Percentiles rank a stretch among this genome's conserved stretches.
These are phyloP conservation scores for Catharus ustulatus DNA, from an alignment of 2,797 vertebrate species.

Conservation along the genomic window DNA sequence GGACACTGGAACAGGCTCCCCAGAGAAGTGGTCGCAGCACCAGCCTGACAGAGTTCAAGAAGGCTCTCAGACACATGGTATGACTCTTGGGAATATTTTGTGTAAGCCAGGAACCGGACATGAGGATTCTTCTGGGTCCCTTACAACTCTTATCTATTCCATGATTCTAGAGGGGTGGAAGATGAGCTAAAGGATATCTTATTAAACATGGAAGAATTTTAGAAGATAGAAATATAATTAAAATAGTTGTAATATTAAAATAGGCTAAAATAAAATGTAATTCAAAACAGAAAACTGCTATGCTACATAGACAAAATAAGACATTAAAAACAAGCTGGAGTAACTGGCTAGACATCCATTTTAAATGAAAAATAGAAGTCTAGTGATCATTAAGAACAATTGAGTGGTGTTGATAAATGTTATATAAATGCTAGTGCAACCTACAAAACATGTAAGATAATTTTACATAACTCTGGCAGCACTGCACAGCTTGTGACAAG, in stretches of 20 bases:
- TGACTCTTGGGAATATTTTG: not conserved
- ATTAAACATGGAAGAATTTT: not conserved
- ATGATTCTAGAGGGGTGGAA: not conserved
- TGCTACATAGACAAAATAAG: not conserved
- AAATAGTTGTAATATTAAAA: not conserved
- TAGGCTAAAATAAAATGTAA: not conserved
- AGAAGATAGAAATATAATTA: not conserved
- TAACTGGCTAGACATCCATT: not conserved
- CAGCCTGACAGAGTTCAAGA: not conserved
- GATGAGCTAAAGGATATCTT: not conserved
- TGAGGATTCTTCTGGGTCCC: fast-evolving
- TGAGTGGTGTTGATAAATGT: not conserved
- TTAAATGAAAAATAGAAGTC: not conserved
- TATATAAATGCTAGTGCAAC: not conserved
- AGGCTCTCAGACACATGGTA: not conserved
- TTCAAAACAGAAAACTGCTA: not conserved
- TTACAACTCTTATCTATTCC: not conserved
- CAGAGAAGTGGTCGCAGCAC: not conserved
- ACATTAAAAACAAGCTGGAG: not conserved
- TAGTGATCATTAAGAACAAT: not conserved
- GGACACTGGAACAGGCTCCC: not conserved
- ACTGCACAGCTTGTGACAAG: not conserved
- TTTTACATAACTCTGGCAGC: not conserved
- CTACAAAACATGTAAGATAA: not conserved
- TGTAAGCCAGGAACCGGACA: not conserved